Base-by-base conservation (phyloP, 2,888 invertebrate species). In the Odontomyia ornata region DNA sequence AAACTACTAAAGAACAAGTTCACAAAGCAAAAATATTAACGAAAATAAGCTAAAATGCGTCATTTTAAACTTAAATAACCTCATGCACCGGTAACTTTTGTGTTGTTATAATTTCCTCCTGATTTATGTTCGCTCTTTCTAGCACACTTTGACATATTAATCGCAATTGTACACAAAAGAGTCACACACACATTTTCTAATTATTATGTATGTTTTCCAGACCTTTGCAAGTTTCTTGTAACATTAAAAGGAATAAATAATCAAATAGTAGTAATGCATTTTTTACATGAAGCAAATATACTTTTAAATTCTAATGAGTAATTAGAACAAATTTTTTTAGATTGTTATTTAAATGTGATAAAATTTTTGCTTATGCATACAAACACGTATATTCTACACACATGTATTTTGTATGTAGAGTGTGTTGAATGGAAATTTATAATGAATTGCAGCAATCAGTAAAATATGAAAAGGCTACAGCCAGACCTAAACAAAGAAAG, bases 331-430 rank as follows among this genome's bases (percentile, higher is more conserved):
- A 25, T 36, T 67, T 36, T n/a, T 52, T 47, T 25, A 47, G 2
- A 47, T 71, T 71, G 71, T 71, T 71, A 71, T 71, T 71, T 71
- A 52, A 71, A 71, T 71, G 71, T 71, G 71, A 71, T 71, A 71
- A 67, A 67, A 21, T 23, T 4, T 64, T 64, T 18, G 71, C 71
- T 71, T 71, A 52, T 71, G 18, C 64, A 64, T 64, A 11, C 25
- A 60, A 2, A 60, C 23, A 25, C 25, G 7, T 23, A 23, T 4
- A 52, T 52, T 52, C 25, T 18, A 60, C 52, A 52, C 52, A 52
- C 3, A 60, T 25, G 52, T 15, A 52, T 60, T 23, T 23, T 18
- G 7, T 60, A 23, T 60, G 25, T 60, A 21, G 25, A 64, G 25
- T 64, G 30, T 64, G 18, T 11, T 23, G 57, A 7, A n/a, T 60